Base-by-base conservation (phyloP, 2,888 invertebrate species). In the Apoda limacodes region DNA sequence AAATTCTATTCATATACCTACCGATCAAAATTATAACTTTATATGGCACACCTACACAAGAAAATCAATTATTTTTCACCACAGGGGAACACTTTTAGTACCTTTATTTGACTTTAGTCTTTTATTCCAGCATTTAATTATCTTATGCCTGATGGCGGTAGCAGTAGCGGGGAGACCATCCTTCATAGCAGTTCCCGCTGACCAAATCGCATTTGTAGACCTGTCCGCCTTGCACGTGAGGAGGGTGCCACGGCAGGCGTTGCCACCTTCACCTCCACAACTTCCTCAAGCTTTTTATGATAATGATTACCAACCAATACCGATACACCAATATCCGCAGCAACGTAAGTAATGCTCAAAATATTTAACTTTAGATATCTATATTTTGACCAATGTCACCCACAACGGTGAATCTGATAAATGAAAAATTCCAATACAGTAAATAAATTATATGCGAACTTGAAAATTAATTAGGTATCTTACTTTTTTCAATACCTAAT, bases 141-240 rank as follows among this genome's bases (percentile, higher is more conserved):
- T 72, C 25, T 38, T 76, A 30, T 48, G 61, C 13, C 46, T 66
- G 20, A 23, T 67, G 13, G 52, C 56, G 4, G 63, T 64, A 24
- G 49, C 59, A 10, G 60, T 61, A 2, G 36, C 60, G 25, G 84
- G 82, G 10, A 76, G 80, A 49, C 83, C 84, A 0, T 82, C 83
- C 9, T 85, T 82, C 68, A 82, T 85, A 39, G 85, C 85, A 10
- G 83, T 85, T 11, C 85, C 85, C 0, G 78, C 85, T 2, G 85
- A 85, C 45, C 83, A 83, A 51, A 74, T 85, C 37, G 83, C 85
- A 28, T 78, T 85, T 51, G 63, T 85, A 42, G 84, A 85, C 48
- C 61, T 85, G 22, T 68, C 69, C 11, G 70, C 72, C 2, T 25
- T 75, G 33, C 55, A 57, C 42, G 48, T 69, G 37, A 50, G 68